These are phyloP conservation scores for Xanthia togata DNA, from an alignment of 2,888 invertebrate genomes.

Conservation along the genomic window DNA sequence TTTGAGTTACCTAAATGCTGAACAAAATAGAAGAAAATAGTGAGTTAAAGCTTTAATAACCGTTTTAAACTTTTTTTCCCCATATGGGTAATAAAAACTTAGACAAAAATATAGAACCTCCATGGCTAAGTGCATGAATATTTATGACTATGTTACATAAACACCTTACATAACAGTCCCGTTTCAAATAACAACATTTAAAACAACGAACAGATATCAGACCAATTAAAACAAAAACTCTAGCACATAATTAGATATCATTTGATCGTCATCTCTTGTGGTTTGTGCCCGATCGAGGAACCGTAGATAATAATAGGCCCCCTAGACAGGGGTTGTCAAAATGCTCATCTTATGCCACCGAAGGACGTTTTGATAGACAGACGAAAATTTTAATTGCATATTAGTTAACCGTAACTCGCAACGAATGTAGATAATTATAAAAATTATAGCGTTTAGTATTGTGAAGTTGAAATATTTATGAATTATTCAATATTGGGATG, in stretches of 20 bases:
- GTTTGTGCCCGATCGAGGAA: constrained; percentile 66
- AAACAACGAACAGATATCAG: constrained; percentile 47
- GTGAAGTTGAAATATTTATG: constrained; percentile 52
- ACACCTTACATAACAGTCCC: constrained; percentile 15
- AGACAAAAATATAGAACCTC: neutral
- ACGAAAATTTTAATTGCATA: constrained; percentile 85
- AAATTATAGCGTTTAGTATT: constrained; percentile 70
- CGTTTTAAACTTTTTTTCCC: neutral
- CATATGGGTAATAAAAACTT: neutral
- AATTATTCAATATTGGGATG: constrained; percentile 58
- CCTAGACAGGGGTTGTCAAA: constrained; percentile 78
- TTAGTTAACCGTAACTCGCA: constrained; percentile 71
- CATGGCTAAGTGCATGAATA: neutral
- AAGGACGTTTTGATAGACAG: constrained; percentile 87
- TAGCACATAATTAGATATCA: constrained; percentile 73
- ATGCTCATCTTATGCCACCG: constrained; percentile 81
- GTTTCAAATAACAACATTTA: constrained; percentile 23
- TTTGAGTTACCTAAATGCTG: neutral
- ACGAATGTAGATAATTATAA: constrained; percentile 70
- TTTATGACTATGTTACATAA: neutral
- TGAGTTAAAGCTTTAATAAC: neutral
- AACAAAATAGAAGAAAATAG: neutral
- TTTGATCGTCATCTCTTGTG: constrained; percentile 60
- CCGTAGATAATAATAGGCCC: constrained; percentile 84
- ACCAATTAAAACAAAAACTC: constrained; percentile 66